Evolutionary conservation across 92 coral and sea anemone genomes (phyloP).

Genomic region (Actinostola sp.): DNA sequence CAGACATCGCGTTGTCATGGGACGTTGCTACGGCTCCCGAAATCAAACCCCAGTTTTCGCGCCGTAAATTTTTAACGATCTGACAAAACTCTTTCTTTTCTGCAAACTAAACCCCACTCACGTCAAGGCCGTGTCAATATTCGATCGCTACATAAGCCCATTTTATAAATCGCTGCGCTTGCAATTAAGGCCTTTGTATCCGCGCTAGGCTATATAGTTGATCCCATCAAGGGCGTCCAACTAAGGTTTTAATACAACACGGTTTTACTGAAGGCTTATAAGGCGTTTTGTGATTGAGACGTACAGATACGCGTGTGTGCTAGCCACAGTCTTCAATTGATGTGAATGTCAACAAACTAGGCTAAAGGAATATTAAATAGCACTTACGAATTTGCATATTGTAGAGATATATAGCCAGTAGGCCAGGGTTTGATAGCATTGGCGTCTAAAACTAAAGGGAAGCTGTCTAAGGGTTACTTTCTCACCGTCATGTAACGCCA

Average conservation of each 20-base stretch:
- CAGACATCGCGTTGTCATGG: not conserved
- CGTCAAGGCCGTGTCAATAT: not conserved
- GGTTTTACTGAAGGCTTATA: not conserved
- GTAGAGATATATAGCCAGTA: not conserved
- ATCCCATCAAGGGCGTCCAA: too few species aligned
- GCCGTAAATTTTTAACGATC: not conserved
- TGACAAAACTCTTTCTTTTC: not conserved
- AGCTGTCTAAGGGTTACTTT: too few species aligned
- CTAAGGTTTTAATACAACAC: too few species aligned
- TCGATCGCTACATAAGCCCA: not conserved
- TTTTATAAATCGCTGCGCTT: not conserved
- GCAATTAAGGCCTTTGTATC: too few species aligned
- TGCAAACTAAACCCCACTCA: not conserved
- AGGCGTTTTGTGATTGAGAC: not conserved
- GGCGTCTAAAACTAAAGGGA: too few species aligned
- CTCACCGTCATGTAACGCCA: too few species aligned
- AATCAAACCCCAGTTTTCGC: not conserved
- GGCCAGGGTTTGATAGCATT: too few species aligned
- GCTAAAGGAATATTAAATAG: conserved; percentile 23
- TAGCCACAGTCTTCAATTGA: not conserved
- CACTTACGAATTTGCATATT: conserved; percentile 16
- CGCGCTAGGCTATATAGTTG: too few species aligned
- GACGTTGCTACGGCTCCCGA: not conserved
- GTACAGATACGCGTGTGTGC: not conserved
- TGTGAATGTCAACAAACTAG: conserved; percentile 18